Percentiles rank a stretch among this genome's conserved stretches.
These are phyloP conservation scores for Stenchaetothrips biformis DNA, from an alignment of 2,888 invertebrate species.

Conservation along the genomic window DNA sequence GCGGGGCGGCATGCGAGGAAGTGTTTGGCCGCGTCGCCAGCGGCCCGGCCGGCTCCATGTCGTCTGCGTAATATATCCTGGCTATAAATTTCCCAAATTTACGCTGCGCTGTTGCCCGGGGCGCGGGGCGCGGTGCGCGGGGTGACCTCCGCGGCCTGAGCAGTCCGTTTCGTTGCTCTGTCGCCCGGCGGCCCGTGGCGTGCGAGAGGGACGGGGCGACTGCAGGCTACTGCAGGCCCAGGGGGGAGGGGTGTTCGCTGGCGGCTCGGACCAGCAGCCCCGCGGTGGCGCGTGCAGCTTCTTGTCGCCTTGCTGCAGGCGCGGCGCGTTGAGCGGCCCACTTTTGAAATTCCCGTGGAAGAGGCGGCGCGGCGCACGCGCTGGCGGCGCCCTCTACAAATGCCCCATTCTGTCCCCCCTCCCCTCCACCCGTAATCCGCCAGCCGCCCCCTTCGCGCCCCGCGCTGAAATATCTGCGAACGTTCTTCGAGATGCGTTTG, in stretches of 20 bases:
- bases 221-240: no score
- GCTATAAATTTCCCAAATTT: conserved; percentile 18
- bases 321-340: not conserved
- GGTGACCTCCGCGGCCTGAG: no score
- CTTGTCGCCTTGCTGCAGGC: no score
- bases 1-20: not conserved
- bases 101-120: conserved; percentile 5
- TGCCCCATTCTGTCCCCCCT: not conserved
- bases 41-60: not conserved
- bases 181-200: not conserved
- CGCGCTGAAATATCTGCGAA: conserved; percentile 21
- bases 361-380: not conserved
- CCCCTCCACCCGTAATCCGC: not conserved
- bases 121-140: no score
- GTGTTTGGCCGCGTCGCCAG: conserved; percentile 1
- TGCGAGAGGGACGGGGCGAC: no score
- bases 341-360: not conserved
- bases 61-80: conserved; percentile 12
- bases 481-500: conserved; percentile 22
- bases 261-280: no score
- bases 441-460: not conserved
- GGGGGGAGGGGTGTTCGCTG: no score
- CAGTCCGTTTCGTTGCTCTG: no score
- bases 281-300: no score
- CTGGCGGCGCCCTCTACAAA: not conserved